phyloP scores from a whole-genome alignment of 2,888 invertebrate genomes.

The Orthonychiurus folsomi region DNA sequence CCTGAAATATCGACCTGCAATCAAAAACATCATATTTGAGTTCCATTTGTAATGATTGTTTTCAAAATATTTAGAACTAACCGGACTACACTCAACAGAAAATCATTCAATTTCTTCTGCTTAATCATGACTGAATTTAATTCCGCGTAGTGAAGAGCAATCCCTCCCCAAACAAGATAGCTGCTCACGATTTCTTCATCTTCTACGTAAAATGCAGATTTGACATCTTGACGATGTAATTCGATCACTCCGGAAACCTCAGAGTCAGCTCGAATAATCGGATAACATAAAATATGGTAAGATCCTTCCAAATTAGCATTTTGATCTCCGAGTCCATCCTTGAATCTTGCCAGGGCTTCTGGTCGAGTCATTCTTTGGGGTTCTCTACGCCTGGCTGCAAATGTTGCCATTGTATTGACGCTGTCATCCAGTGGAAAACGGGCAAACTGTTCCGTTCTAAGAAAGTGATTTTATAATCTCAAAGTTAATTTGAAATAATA shows the following conservation, averaged over 20 bases:
- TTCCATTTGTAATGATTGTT: background rate
- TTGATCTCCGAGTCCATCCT: constrained; percentile 44
- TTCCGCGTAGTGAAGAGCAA: constrained; percentile 60
- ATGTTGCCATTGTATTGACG: constrained; percentile 42
- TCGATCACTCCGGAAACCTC: constrained; percentile 59
- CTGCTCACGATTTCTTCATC: constrained; percentile 61
- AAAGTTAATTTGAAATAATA: background rate
- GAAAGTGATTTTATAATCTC: background rate
- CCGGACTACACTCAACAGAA: constrained; percentile 71
- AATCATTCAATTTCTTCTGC: constrained; percentile 64
- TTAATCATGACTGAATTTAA: constrained; percentile 60
- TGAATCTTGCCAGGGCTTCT: constrained; percentile 49
- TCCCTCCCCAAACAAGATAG: constrained; percentile 61
- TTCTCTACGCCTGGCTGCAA: constrained; percentile 47
- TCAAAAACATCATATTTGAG: background rate
- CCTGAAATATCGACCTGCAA: constrained; percentile 71
- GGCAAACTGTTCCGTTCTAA: background rate
- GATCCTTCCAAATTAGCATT: constrained; percentile 12
- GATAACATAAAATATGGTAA: constrained; percentile 47
- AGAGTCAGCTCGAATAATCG: constrained; percentile 56
- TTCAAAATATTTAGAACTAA: constrained; percentile 47
- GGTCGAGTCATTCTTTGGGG: constrained; percentile 47
- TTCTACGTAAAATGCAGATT: constrained; percentile 52
- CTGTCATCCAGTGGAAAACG: constrained; percentile 5
- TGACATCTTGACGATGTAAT: constrained; percentile 52